A percentile compares a stretch with the other conserved stretches of the same genome.
Evolutionary conservation across 1,140 invertebrate species (phyloP).

Genomic region (Dinoponera quadriceps): DNA sequence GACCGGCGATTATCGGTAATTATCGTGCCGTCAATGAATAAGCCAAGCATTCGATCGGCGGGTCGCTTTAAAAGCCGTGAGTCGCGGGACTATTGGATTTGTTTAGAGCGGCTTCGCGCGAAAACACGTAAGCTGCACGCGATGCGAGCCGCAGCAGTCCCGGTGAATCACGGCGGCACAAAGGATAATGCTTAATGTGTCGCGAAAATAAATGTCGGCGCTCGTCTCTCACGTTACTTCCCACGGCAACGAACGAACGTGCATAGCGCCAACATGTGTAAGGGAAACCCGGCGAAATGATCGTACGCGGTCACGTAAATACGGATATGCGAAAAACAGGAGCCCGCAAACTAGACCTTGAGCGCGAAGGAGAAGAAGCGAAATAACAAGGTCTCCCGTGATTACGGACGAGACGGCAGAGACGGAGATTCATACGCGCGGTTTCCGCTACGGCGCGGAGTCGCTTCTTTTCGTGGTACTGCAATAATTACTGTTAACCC

Average conservation of each 20-base stretch:
- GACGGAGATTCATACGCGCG: constrained; percentile 26
- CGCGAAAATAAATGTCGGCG: constrained; percentile 34
- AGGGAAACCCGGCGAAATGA: constrained; percentile 29
- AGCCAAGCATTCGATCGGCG: not conserved
- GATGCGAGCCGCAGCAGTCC: not conserved
- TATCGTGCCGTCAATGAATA: not conserved
- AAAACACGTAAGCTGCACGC: constrained; percentile 19
- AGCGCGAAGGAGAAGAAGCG: constrained; percentile 22
- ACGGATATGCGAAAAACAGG: not conserved
- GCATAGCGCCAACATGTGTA: not conserved
- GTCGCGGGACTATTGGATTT: not conserved
- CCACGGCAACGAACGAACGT: constrained; percentile 22
- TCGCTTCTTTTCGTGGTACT: constrained; percentile 24
- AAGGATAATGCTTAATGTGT: constrained; percentile 37
- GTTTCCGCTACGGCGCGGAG: constrained; percentile 26
- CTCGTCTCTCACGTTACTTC: constrained; percentile 41
- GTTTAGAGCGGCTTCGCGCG: not conserved
- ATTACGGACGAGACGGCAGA: not conserved
- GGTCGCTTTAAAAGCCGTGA: not conserved
- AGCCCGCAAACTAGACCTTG: not conserved
- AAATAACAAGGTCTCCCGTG: constrained; percentile 20
- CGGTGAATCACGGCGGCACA: constrained; percentile 26
- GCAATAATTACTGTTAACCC: constrained; percentile 49
- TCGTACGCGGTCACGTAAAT: not conserved
- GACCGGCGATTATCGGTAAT: not conserved